Evolutionary conservation across 2,797 vertebrate genomes (phyloP).

Genomic region (Muscicapa comitata): DNA sequence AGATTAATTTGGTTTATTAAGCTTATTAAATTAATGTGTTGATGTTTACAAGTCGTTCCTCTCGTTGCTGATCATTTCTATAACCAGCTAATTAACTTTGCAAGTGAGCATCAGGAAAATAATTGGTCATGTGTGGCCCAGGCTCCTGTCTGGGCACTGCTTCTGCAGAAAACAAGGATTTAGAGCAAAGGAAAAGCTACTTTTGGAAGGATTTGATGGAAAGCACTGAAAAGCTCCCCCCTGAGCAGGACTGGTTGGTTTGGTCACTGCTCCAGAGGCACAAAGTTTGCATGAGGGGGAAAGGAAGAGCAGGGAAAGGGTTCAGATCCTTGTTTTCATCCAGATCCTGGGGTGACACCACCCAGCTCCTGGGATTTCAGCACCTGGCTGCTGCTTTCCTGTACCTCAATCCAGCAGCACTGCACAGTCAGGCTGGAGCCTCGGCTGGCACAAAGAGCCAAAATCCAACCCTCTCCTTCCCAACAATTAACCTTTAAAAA

Average conservation of each 20-base stretch:
- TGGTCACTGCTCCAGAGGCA: background rate
- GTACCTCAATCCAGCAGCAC: background rate
- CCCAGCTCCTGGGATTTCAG: background rate
- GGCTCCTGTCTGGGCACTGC: background rate
- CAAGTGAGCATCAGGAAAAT: background rate
- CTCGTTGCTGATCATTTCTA: background rate
- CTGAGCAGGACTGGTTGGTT: background rate
- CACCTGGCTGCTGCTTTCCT: background rate
- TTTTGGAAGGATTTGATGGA: background rate
- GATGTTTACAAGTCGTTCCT: background rate
- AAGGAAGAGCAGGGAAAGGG: background rate
- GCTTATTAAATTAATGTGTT: background rate
- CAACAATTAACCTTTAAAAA: background rate
- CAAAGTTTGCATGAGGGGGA: background rate
- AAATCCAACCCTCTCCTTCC: background rate
- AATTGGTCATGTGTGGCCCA: accelerated
- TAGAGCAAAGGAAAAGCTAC: background rate
- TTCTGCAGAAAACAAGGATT: background rate
- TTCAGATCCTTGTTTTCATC: background rate
- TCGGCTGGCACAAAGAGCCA: background rate
- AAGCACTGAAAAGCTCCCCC: background rate
- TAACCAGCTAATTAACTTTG: background rate
- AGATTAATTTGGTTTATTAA: background rate
- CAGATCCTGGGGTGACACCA: background rate
- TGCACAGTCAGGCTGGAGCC: background rate